Evolutionary conservation across 1,140 invertebrate genomes (phyloP), one percentile per base, ranked within the genome.

Genomic region (Whitmania pigra): DNA sequence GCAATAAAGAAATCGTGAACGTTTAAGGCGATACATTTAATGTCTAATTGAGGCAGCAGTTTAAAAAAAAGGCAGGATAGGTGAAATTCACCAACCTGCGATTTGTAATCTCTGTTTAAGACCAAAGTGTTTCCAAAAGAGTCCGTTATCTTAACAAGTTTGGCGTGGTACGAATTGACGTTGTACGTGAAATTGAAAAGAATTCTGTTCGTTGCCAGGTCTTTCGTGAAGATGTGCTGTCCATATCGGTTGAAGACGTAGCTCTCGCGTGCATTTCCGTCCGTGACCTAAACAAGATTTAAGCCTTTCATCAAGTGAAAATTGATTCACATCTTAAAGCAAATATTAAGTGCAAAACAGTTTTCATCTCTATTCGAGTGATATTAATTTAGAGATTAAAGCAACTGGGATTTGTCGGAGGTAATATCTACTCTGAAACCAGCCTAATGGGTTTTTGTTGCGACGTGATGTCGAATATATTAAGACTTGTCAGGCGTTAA

Each of bases 211-310:
- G 93, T 97, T 2, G 95, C 83, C 73, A 97, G 93, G 79, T 95
- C 94, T 74, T 89, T 89, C 0, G 94, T 97, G 49, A 89, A 88
- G 2, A 92, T 88, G 77, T 97, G 94, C 79, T 96, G 93, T 0
- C 94, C 94, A 78, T 94, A 95, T 76, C 92, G 85, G 78, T 97
- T 97, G 80, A 98, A 98, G 0, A 95, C 88, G 78, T 95, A 97
- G 53, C 96, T 86, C 83, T 97, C 93, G 75, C 92, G 90, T 0
- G 90, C 90, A 88, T 90, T 76, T 63, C 29, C 57, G 57, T 63
- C 57, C 22, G 29, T 31, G 22, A 63, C 29, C 57, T 63, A 18
- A 63, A 25, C 22, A 7, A 25, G 13, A 31, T 63, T 63, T 36
- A 36, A 36, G 57, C 7, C 22, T 13, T 63, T 25, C 6, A 13